A percentile compares a stretch with the other conserved stretches of the same genome.
phyloP scores from a whole-genome alignment of 92 coral and sea anemone genomes.

The Siderastrea siderea region DNA sequence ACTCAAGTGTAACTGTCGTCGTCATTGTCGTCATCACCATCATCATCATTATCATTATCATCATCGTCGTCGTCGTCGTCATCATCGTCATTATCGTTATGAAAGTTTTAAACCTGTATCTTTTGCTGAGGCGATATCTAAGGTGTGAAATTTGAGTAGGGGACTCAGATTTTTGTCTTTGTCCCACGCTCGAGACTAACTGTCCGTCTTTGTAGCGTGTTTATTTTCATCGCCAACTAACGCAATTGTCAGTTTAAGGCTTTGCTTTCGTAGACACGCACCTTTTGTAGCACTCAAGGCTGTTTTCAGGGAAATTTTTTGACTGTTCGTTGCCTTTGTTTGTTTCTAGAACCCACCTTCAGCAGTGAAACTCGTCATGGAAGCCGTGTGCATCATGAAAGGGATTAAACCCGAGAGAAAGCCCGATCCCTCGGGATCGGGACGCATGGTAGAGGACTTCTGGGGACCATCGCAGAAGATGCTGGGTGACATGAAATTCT shows the following conservation, averaged over 20 bases:
- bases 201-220: too few species aligned
- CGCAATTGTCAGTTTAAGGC: background rate
- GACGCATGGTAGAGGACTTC: constrained; percentile 99
- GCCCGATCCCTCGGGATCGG: constrained; percentile 99
- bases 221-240: background rate
- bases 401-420: constrained; percentile 93
- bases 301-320: background rate
- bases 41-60: too few species aligned
- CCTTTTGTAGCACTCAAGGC: background rate
- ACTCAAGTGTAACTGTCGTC: too few species aligned
- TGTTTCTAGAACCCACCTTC: constrained; percentile 90
- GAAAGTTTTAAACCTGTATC: too few species aligned
- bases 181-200: too few species aligned
- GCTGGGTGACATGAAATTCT: constrained; percentile 96
- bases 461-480: constrained; percentile 99
- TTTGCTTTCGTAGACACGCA: too few species aligned
- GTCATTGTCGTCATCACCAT: too few species aligned
- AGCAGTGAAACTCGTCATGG: constrained; percentile 96
- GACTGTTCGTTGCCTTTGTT: background rate
- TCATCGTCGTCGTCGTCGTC: too few species aligned
- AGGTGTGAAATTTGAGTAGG: too few species aligned
- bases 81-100: too few species aligned
- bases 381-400: constrained; percentile 99
- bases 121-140: too few species aligned
- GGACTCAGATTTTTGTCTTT: too few species aligned